Base-by-base conservation (phyloP, 2,113 vertebrate species). In the Notiomystis cincta region DNA sequence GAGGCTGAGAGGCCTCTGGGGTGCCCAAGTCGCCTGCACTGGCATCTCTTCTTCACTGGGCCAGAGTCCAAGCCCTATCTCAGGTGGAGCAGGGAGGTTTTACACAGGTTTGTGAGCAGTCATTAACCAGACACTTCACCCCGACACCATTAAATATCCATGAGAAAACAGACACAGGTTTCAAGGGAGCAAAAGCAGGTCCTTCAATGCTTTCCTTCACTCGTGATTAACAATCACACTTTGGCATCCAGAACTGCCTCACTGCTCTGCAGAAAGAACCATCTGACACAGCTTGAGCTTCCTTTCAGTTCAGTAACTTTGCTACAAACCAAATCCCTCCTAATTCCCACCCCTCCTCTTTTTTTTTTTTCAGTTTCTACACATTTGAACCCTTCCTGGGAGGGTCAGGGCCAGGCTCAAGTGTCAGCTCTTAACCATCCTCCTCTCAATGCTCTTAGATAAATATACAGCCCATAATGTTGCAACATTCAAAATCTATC, bases 381-480 rank as follows among this genome's bases (percentile, higher is more conserved):
- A 35, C 1, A 0, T 35, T 40, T 58, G 11, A 50, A 35, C 14
- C 23, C 48, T 42, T 33, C 15, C 66, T 2, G 1, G 35, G 17
- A 79, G 33, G 51, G 31, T 33, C 42, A 33, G 48, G 70, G 51
- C 17, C 62, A 61, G 47, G 56, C 65, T 64, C 38, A 30, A 30
- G 9, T 19, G 15, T 23, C 50, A 76, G 19, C 25, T 31, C 33
- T 50, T 15, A 33, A 35, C 16, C n/a, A 75, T 8, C 16, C 50
- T 61, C 42, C 21, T 16, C 40, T 65, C 1, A 0, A n/a, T 5
- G 0, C 0, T 3, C 54, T 61, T 53, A 20, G 31, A 77, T 25
- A 81, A 58, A 73, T 6, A 84, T 23, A 53, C 7, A 47, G 35
- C 50, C 42, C 31, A 24, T 5, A 40, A 25, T 0, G 1, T 11